Base-by-base conservation (phyloP, 2,888 invertebrate species). In the Erebia epiphron region DNA sequence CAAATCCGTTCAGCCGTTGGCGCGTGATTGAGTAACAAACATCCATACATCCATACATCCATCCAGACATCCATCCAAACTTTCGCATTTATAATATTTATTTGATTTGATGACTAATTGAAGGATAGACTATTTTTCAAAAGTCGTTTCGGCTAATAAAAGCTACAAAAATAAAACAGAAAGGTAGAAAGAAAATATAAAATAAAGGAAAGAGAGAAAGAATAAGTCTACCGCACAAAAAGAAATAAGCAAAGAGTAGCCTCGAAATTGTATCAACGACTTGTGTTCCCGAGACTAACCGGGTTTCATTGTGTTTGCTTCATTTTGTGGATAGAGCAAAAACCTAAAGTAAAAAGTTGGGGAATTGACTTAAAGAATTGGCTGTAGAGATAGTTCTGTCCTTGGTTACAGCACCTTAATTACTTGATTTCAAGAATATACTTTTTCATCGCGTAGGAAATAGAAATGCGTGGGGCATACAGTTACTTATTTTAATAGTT, bases 301-400 rank as follows among this genome's bases (percentile, higher is more conserved):
- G 60, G 60, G 60, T 41, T 60, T 58, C 21, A 21, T 57, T 18
- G 56, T 56, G 13, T 58, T 58, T 58, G 41, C 41, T 43, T 60
- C 41, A 16, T 60, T 60, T 41, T 16, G n/a, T 60, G 26, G 26
- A 14, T 60, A 7, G 9, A n/a, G n/a, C n/a, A n/a, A 60, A 8
- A 60, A 60, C 58, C 9, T 60, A 58, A 21, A 56, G 18, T 11
- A 56, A 26, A 56, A 21, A 18, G 54, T 16, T 16, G 4, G 16
- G 16, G 16, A n/a, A 16, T 7, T 18, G 8, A 54, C 16, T 0
- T 54, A 10, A 54, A 10, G 10, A 54, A 54, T 54, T 54, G 10
- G 54, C 18, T 54, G 10, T 10, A 16, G 2, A 46, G 43, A 46
- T 46, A 46, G 46, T 11, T 46, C 8, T 11, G 11, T 10, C 11